Base-by-base conservation (phyloP, 1,140 invertebrate species). In the Drosophila kanapiae region DNA sequence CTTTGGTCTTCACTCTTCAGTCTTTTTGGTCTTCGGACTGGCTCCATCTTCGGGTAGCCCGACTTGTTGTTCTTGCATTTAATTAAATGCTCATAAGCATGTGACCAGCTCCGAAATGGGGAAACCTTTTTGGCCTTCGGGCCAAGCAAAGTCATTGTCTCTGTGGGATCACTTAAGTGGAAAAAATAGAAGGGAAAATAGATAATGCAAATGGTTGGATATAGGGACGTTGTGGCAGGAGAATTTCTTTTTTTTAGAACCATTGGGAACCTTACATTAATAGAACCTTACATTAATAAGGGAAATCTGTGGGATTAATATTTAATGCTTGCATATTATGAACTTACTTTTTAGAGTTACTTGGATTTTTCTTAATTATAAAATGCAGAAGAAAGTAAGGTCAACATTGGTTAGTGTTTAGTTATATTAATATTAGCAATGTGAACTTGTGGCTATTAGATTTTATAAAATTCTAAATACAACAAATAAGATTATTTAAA, bases 1-100 rank as follows among this genome's bases (percentile, higher is more conserved):
- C 80, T 78, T 80, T 78, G 71, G 82, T 72, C 77, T 83, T 75
- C 48, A 70, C 51, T 54, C 51, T 37, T 33, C 47, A 29, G 47
- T 49, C 27, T 49, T 29, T 31, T 31, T 31, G 48, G 48, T 56
- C 51, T 16, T 31, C 9, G 14, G 29, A 43, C 38, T 35, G 43
- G 42, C 59, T 65, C 64, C 42, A 56, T 56, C 53, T 56, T 56
- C 53, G 51, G 18, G 27, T 29, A 11, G 16, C 5, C 16, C 33
- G 53, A 56, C 53, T 38, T 58, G 65, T 90, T 90, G 84, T 88
- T 88, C 84, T 88, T 88, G 84, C 85, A 88, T 88, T 88, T 88
- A 88, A 88, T 88, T 90, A 88, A 88, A 88, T 84, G 85, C 85
- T 88, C 84, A 88, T 88, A 88, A 88, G 84, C 84, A 88, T 90